A percentile compares a stretch with the other conserved stretches of the same genome.
phyloP scores from a whole-genome alignment of 2,113 vertebrate genomes.

The Rostratula benghalensis region DNA sequence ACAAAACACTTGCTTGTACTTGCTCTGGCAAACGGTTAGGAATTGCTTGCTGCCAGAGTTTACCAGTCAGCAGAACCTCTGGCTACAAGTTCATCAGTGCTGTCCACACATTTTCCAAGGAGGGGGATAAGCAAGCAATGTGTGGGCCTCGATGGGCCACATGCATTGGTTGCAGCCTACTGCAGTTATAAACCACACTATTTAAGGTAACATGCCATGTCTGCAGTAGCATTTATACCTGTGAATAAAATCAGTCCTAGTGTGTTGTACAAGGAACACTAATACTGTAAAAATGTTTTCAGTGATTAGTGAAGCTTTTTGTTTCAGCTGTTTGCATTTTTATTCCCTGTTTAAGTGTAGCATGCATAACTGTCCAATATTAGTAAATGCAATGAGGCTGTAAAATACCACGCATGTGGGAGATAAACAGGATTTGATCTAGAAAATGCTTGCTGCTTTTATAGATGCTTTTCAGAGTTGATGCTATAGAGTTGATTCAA shows the following conservation, averaged over 20 bases:
- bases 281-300: not conserved
- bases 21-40: not conserved
- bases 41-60: not conserved
- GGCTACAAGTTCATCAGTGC: not conserved
- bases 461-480: not conserved
- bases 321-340: not conserved
- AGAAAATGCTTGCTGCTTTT: not conserved
- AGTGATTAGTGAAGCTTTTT: not conserved
- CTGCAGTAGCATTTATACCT: not conserved
- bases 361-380: not conserved
- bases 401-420: not conserved
- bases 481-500: not conserved
- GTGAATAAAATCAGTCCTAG: not conserved
- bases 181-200: not conserved
- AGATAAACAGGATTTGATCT: not conserved
- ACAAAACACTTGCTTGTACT: not conserved
- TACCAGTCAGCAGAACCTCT: not conserved
- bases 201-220: not conserved
- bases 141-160: accelerated
- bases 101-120: not conserved
- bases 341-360: not conserved
- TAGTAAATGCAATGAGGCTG: not conserved
- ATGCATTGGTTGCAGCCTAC: not conserved
- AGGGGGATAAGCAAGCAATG: not conserved
- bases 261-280: not conserved